phyloP scores from a whole-genome alignment of 2,797 vertebrate species.

The Crax fasciolata region DNA sequence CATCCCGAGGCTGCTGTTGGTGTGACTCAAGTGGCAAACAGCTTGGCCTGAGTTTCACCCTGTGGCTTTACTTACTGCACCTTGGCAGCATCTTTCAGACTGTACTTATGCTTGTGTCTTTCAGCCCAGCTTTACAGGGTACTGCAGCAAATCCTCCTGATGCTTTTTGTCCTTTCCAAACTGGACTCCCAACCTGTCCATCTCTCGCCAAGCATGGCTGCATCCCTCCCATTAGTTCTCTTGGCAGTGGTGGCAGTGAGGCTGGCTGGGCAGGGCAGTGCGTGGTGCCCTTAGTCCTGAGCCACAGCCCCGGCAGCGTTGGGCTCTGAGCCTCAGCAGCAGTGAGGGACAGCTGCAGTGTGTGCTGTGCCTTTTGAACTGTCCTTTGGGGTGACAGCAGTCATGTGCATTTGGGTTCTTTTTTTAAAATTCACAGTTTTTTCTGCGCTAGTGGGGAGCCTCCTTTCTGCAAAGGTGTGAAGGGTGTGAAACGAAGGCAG shows the following conservation, averaged over 20 bases:
- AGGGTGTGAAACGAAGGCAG: neutral
- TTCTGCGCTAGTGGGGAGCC: neutral
- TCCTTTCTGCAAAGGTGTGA: neutral
- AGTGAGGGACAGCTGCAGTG: neutral
- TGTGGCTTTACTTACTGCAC: neutral
- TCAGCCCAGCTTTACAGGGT: neutral
- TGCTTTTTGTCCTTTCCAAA: neutral
- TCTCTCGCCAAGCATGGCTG: neutral
- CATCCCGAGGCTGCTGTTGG: neutral
- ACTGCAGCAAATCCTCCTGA: neutral
- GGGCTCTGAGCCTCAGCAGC: neutral
- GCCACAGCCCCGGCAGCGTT: neutral
- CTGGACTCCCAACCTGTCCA: neutral
- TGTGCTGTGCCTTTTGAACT: neutral
- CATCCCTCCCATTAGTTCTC: neutral
- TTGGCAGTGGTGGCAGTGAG: neutral
- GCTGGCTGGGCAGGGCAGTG: neutral
- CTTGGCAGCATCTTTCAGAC: neutral
- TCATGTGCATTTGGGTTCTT: neutral
- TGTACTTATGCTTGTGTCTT: neutral
- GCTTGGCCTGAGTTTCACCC: conserved; percentile 24
- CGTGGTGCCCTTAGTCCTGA: neutral
- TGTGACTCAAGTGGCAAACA: neutral
- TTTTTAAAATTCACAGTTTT: neutral
- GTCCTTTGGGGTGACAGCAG: neutral